A percentile compares a stretch with the other conserved stretches of the same genome.
These are phyloP conservation scores for Pegoplata infirma DNA, from an alignment of 2,888 invertebrate species.

Conservation along the genomic window DNA sequence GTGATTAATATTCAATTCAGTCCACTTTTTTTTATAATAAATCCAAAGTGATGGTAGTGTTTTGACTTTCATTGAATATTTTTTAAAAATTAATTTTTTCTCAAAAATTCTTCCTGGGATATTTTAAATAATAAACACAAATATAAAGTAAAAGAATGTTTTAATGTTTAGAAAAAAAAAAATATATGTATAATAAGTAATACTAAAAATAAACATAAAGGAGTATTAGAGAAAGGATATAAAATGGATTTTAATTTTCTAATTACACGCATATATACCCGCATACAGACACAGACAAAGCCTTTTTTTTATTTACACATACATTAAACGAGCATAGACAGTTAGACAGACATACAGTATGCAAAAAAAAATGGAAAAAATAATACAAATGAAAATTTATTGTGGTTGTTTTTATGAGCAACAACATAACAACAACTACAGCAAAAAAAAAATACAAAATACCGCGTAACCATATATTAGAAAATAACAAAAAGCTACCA, in stretches of 20 bases:
- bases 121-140: neutral
- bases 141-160: neutral
- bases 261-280: conserved; percentile 56
- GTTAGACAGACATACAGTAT: conserved; percentile 19
- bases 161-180: neutral
- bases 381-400: conserved; percentile 59
- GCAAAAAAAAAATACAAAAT: conserved; percentile 35
- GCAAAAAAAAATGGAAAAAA: conserved; percentile 18
- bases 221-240: conserved; percentile 53
- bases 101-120: too few relatives aligned
- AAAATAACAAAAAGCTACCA: conserved; percentile 46
- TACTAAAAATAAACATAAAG: too few relatives aligned
- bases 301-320: neutral
- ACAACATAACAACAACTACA: conserved; percentile 23
- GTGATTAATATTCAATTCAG: too few relatives aligned
- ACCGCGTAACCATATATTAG: conserved; percentile 60
- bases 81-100: too few relatives aligned
- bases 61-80: too few relatives aligned
- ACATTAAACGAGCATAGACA: conserved; percentile 13
- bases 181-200: too few relatives aligned
- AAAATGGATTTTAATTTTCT: conserved; percentile 63
- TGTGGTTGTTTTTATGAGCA: conserved; percentile 61
- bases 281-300: conserved; percentile 17
- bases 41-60: too few relatives aligned
- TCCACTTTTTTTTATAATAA: too few relatives aligned